Evolutionary conservation across 2,797 vertebrate species (phyloP), one percentile per base, ranked within the genome.

Genomic region (Cygnus olor): DNA sequence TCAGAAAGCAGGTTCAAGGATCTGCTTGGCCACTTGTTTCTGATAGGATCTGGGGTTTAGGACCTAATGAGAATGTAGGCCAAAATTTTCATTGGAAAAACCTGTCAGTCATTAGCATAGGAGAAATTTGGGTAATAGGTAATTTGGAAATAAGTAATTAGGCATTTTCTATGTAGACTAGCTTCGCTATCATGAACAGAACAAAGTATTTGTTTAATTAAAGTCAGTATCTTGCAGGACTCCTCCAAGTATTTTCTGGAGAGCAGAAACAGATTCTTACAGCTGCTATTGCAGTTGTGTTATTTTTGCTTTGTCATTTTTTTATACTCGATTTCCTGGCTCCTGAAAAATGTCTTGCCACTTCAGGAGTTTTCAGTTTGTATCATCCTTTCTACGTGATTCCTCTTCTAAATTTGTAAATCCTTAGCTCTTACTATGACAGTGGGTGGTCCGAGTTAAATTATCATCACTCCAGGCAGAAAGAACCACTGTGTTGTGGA

Each of bases 231-330:
- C n/a, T 73, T 88, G 32, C 44, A 87, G 58, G 73, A 63, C 68
- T 88, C 85, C 71, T 86, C 80, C 79, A 94, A 90, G 38, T 87
- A 73, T 86, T 95, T 51, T 83, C 83, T 83, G 79, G 80, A 96
- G 94, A 96, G 72, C 66, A 86, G 88, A 88, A 73, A n/a, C 30
- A 71, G 80, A 90, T 89, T 89, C 25, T 77, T 65, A 81, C 21
- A 89, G 65, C 76, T 92, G 69, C 74, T 94, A 25, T 88, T 96
- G 57, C 60, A 76, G 45, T 93, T 4, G 4, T 89, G 24, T 80
- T 91, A 64, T 72, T 93, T 95, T 90, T 95, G 70, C 80, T 89
- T 71, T 88, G 60, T 91, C 16, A 6, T 44, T 12, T 80, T 88
- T 89, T 89, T 88, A 42, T 65, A 17, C 45, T 92, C 81, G 19